Base-by-base conservation (phyloP, 2,888 invertebrate genomes). In the Sycophila texana region DNA sequence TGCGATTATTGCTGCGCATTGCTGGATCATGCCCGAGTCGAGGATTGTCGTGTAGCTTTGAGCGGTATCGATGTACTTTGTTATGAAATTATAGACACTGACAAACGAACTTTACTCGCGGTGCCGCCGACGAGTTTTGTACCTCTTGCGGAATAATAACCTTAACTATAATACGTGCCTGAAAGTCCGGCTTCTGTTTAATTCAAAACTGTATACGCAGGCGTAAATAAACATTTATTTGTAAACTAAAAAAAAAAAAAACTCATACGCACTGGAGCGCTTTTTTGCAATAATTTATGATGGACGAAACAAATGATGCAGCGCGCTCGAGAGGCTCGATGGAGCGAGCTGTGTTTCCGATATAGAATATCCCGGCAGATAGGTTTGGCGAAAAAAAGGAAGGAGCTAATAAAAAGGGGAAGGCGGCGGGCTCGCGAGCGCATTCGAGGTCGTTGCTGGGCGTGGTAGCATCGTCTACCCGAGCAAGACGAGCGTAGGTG, bases 361-460 rank as follows among this genome's bases (percentile, higher is more conserved):
- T 68, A 67, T 67, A 67, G 67, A 51, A 67, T 67, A 67, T 67
- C 30, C 20, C 22, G 63, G 51, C 67, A 83, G 84, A 82, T 82
- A 81, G 83, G 83, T 82, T 83, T 74, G 76, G 81, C 66, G 77
- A 66, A 79, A 85, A 83, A 84, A 76, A 77, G 4, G 4, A 39
- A 39, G 39, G 4, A 39, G 39, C 39, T 2, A 39, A 39, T 39
- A 39, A 39, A 39, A 39, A 39, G 4, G 39, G 7, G 7, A 39
- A 39, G 39, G 39, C 26, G 26, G 26, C 26, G 26, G 26, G 26
- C 3, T 26, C 26, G 72, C 83, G 81, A 82, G 82, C 81, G 83
- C 81, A 83, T 83, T 86, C 85, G 88, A 88, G 87, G 88, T 87
- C 87, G 85, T 84, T 85, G 84, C 85, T 87, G 88, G 88, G 88